Conservation (phyloP, 2,888 invertebrate genomes). For the Pegoplata infirma region DNA sequence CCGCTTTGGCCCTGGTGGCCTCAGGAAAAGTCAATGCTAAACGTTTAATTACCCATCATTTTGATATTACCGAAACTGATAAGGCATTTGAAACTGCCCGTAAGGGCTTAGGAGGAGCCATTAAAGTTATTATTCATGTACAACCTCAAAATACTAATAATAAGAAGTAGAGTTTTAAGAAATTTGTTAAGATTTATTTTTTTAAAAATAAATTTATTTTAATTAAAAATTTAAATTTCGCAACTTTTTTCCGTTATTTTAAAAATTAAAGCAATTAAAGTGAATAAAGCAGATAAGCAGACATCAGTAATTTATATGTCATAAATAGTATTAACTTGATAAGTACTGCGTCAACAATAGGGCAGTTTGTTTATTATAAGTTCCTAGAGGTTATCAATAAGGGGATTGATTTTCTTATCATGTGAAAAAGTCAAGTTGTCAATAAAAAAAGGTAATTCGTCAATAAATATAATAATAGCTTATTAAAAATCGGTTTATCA, state of each 20-base stretch:
- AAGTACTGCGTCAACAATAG: not conserved
- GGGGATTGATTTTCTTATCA: conserved; percentile 9
- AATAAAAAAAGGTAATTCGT: not conserved
- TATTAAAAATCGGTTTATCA: no score
- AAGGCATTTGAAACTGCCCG: conserved; percentile 91
- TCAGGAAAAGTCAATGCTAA: conserved; percentile 88
- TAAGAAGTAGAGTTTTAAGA: conserved; percentile 49
- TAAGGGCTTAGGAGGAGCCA: conserved; percentile 84
- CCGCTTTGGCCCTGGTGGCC: conserved; percentile 87
- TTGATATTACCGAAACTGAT: conserved; percentile 85
- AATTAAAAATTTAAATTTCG: not conserved
- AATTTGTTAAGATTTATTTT: not conserved
- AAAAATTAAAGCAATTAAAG: not conserved
- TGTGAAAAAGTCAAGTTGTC: not conserved
- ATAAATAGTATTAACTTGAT: not conserved
- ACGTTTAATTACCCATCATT: conserved; percentile 91
- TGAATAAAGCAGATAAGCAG: not conserved
- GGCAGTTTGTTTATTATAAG: not conserved
- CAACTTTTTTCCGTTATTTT: not conserved
- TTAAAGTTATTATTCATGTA: conserved; percentile 93
- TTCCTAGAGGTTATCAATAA: not conserved
- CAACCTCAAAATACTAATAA: conserved; percentile 81
- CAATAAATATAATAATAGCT: no score
- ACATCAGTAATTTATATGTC: no score
- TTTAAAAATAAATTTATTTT: not conserved